A percentile compares a stretch with the other conserved stretches of the same genome.
Conservation (phyloP, 2,888 invertebrate species). For the Spodoptera exigua region DNA sequence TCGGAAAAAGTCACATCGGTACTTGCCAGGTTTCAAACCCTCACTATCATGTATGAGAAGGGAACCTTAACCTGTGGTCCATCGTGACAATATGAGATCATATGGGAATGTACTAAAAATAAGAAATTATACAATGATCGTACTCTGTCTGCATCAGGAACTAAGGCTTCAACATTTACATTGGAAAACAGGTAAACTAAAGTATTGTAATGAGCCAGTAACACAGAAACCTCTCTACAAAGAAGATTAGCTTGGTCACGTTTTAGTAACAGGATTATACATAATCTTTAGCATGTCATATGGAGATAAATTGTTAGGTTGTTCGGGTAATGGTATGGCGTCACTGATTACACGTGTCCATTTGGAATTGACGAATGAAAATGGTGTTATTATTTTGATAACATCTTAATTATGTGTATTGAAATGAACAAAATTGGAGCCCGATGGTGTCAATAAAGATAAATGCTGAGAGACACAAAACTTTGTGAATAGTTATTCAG, state of each 20-base stretch:
- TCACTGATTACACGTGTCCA: slow-evolving; percentile 22
- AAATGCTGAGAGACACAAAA: no score
- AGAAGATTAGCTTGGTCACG: slow-evolving; percentile 66
- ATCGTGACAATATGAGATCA: no score
- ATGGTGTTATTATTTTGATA: not conserved
- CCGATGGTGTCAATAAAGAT: no score
- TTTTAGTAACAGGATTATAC: slow-evolving; percentile 68
- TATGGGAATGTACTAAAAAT: no score
- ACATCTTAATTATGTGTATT: no score
- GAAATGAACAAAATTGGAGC: no score
- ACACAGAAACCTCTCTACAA: slow-evolving; percentile 65
- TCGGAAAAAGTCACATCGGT: no score
- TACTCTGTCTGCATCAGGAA: slow-evolving; percentile 10
- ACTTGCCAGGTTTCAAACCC: no score
- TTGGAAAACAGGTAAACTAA: slow-evolving; percentile 29
- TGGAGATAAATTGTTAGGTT: slow-evolving; percentile 52
- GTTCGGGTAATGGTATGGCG: slow-evolving; percentile 35
- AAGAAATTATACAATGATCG: no score
- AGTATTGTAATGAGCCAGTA: slow-evolving; percentile 52
- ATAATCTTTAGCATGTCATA: slow-evolving; percentile 62
- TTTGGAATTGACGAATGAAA: not conserved
- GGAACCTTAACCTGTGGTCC: no score
- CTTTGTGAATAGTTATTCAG: no score
- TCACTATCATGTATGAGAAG: no score
- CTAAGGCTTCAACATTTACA: slow-evolving; percentile 24